A percentile compares a stretch with the other conserved stretches of the same genome.
Evolutionary conservation across 2,113 vertebrate species (phyloP).

Genomic region (Gambusia holbrooki): DNA sequence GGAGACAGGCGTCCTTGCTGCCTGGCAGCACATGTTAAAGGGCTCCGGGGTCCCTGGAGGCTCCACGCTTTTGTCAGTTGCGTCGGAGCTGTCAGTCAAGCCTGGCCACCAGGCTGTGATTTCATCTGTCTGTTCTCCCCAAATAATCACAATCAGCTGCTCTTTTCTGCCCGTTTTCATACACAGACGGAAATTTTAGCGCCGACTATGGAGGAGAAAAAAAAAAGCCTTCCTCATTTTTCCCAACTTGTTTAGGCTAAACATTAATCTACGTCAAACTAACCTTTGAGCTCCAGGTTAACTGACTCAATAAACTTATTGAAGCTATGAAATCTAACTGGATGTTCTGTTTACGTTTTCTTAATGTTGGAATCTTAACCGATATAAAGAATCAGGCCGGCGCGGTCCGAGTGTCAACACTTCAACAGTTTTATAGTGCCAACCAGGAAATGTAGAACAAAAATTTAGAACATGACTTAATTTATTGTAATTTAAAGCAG

Average conservation of each 20-base stretch:
- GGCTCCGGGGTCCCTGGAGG: conserved; percentile 57
- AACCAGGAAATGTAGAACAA: too few relatives aligned
- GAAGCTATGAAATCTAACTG: not conserved
- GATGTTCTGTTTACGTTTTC: too few relatives aligned
- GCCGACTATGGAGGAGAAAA: not conserved
- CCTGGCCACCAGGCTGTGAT: conserved; percentile 57
- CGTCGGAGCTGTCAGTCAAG: conserved; percentile 66
- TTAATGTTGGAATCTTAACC: too few relatives aligned
- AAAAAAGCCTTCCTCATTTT: not conserved
- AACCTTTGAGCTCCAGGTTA: not conserved
- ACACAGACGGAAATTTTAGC: not conserved
- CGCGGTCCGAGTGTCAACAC: too few relatives aligned
- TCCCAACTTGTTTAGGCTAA: not conserved
- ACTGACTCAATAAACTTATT: not conserved
- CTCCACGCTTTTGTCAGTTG: conserved; percentile 48
- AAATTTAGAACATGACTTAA: too few relatives aligned
- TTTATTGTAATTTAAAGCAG: too few relatives aligned
- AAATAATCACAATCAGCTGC: conserved; percentile 5
- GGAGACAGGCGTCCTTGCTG: conserved; percentile 47
- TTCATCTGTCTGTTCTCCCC: conserved; percentile 46
- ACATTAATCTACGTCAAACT: not conserved
- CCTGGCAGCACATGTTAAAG: conserved; percentile 65
- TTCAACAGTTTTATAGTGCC: too few relatives aligned
- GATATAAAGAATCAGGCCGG: too few relatives aligned
- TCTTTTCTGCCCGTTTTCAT: conserved; percentile 2